These are phyloP conservation scores for Wasmannia auropunctata DNA, from an alignment of 1,140 invertebrate species.

Conservation along the genomic window DNA sequence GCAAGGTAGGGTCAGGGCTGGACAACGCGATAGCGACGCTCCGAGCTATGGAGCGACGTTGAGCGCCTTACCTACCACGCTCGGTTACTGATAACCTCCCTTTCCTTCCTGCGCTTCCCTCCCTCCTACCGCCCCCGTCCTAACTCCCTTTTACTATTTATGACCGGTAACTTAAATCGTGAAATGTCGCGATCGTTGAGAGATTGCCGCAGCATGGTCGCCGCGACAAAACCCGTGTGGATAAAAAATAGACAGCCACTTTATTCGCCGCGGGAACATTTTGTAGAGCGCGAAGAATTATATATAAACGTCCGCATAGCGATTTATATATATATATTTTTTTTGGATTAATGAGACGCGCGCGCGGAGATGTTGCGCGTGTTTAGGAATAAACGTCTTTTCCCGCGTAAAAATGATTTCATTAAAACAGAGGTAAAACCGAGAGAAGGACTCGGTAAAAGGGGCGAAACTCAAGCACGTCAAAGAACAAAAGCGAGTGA, in stretches of 20 bases:
- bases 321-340: neutral
- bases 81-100: slow-evolving; percentile 77
- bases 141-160: slow-evolving; percentile 79
- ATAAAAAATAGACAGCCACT: slow-evolving; percentile 1
- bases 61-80: slow-evolving; percentile 79
- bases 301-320: neutral
- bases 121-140: slow-evolving; percentile 47
- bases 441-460: neutral
- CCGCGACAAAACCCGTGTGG: neutral
- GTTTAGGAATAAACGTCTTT: neutral
- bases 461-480: slow-evolving; percentile 23
- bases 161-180: slow-evolving; percentile 78
- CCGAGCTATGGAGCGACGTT: slow-evolving; percentile 76
- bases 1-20: slow-evolving; percentile 76
- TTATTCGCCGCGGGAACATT: neutral
- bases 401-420: neutral
- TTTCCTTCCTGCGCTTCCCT: slow-evolving; percentile 56
- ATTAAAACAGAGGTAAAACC: slow-evolving; percentile 6
- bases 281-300: neutral
- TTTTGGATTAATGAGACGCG: neutral
- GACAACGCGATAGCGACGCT: slow-evolving; percentile 79
- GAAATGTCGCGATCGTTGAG: slow-evolving; percentile 70
- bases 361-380: too few relatives aligned
- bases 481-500: slow-evolving; percentile 50
- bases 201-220: slow-evolving; percentile 70